Base-by-base conservation (phyloP, 2,113 vertebrate genomes). In the Cinclus cinclus region DNA sequence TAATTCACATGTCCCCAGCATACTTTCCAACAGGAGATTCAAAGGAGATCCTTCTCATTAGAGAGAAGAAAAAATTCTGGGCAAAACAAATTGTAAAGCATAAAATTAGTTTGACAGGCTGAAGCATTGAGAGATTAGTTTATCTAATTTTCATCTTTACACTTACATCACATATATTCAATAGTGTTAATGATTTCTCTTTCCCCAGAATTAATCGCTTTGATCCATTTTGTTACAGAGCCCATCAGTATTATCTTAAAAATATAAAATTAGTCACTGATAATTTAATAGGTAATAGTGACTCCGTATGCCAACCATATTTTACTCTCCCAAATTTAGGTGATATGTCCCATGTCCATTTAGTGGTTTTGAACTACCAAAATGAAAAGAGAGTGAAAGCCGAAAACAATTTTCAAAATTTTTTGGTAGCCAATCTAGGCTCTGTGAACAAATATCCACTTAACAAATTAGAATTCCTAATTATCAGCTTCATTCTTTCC, bases 401-500 rank as follows among this genome's bases (percentile, higher is more conserved):
- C 59, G 46, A 90, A 59, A 81, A 33, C 1, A 3, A 9, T 13
- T 63, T 77, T 50, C 39, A 1, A 59, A 52, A 22, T 11, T 12
- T 30, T 86, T 59, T 82, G 22, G 20, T 25, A 71, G 10, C 49
- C 17, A 10, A 52, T 63, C 28, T 50, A 86, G 24, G 18, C 7
- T 53, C 20, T 52, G 7, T 75, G 53, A 87, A 89, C 22, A 94
- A 87, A 94, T 44, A 78, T 7, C 60, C 56, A 64, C 28, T 71
- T 75, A 81, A 52, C 15, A 82, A 87, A 84, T 47, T 71, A 68
- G 7, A 53, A 5, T 46, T 84, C 39, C 53, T 91, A 81, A 94
- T 89, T 92, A 87, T 75, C 81, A 76, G 41, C 37, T 84, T 91
- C 44, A 60, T 84, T 91, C 53, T 92, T 71, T 39, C 22, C 25